A percentile compares a stretch with the other conserved stretches of the same genome.
These are phyloP conservation scores for Nymphalis urticae DNA, from an alignment of 2,888 invertebrate species.

Conservation along the genomic window DNA sequence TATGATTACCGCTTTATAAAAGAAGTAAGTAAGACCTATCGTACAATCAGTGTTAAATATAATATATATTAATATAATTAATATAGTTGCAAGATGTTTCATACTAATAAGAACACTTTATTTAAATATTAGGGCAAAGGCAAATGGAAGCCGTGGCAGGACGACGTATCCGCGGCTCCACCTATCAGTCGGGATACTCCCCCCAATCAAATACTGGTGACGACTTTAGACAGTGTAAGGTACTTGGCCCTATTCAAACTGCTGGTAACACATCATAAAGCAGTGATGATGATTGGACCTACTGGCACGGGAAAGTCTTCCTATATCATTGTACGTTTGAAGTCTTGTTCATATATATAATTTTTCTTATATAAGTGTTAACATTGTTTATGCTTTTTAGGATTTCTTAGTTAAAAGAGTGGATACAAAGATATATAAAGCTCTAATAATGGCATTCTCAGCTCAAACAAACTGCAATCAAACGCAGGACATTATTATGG, in stretches of 20 bases:
- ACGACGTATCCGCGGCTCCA: slow-evolving; percentile 88
- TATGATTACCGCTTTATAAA: slow-evolving; percentile 95
- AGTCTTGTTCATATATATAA: neutral
- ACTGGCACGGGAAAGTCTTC: slow-evolving; percentile 98
- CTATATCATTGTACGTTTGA: slow-evolving; percentile 85
- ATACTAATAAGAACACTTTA: neutral
- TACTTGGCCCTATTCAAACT: slow-evolving; percentile 90
- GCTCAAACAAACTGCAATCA: slow-evolving; percentile 96
- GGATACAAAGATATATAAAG: slow-evolving; percentile 89
- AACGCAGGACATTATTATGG: slow-evolving; percentile 97
- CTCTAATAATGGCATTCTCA: slow-evolving; percentile 94
- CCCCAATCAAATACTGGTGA: slow-evolving; percentile 96
- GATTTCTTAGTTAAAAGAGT: slow-evolving; percentile 91
- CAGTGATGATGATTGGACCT: slow-evolving; percentile 93
- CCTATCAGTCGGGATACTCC: slow-evolving; percentile 93
- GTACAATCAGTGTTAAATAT: neutral
- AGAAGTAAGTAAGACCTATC: slow-evolving; percentile 86
- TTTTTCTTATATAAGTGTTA: neutral
- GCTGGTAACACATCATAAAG: slow-evolving; percentile 90
- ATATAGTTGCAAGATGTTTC: neutral
- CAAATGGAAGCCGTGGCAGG: slow-evolving; percentile 96
- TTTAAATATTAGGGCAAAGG: slow-evolving; percentile 86
- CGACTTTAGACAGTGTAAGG: slow-evolving; percentile 94
- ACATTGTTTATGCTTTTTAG: slow-evolving; percentile 57
- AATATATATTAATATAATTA: too few relatives aligned